These are phyloP conservation scores for Myanophis thanlyinensis DNA, from an alignment of 2,113 vertebrate species.

Conservation along the genomic window DNA sequence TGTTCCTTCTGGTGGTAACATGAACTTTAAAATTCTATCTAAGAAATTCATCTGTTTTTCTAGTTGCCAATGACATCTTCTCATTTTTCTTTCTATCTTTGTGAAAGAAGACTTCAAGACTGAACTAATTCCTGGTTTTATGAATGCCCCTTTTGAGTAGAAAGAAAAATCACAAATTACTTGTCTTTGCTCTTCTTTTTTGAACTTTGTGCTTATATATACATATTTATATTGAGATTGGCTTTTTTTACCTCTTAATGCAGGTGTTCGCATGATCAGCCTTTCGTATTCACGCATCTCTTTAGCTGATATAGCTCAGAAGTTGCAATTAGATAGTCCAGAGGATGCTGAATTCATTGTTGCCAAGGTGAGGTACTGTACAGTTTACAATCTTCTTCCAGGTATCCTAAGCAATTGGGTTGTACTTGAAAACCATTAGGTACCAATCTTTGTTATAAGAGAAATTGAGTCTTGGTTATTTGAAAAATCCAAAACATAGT, in stretches of 20 bases:
- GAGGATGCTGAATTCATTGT: slow-evolving; percentile 98
- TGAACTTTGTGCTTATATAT: neutral
- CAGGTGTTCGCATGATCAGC: slow-evolving; percentile 98
- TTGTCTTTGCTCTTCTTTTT: neutral
- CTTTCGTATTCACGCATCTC: slow-evolving; percentile 97
- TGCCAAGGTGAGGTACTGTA: slow-evolving; percentile 81
- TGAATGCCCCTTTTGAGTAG: neutral
- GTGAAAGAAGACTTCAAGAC: neutral
- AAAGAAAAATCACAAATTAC: neutral
- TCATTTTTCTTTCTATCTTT: neutral
- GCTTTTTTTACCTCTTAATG: rapidly evolving
- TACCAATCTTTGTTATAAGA: neutral
- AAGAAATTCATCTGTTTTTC: neutral
- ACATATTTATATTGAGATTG: neutral
- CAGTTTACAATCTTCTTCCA: neutral
- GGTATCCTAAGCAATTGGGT: neutral
- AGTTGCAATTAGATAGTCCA: slow-evolving; percentile 94
- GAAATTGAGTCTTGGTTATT: neutral
- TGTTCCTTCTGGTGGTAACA: neutral
- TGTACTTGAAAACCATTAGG: neutral
- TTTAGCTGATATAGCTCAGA: slow-evolving; percentile 93
- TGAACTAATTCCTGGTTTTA: neutral
- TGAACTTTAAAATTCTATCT: neutral
- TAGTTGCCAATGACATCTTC: too few species aligned
- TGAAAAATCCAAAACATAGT: neutral